Percentiles rank a stretch among this genome's conserved stretches.
phyloP scores from a whole-genome alignment of 2,888 invertebrate species.

The Villa cingulata region DNA sequence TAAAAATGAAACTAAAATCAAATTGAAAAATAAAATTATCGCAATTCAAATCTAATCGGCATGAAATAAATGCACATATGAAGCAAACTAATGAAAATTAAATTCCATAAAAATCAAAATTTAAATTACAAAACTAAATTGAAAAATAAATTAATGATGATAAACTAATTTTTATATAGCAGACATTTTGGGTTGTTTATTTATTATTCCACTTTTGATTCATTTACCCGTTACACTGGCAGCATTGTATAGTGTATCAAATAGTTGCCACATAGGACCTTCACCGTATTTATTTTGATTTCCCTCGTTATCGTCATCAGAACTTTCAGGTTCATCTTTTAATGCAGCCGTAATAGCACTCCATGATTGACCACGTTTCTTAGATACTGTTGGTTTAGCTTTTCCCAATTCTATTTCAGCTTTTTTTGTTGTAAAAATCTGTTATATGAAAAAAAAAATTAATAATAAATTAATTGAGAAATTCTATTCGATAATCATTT shows the following conservation, averaged over 20 bases:
- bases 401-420: conserved; percentile 61
- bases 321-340: conserved; percentile 48
- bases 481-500: neutral
- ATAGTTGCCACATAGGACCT: conserved; percentile 82
- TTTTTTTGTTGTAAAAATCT: conserved; percentile 53
- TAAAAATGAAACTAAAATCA: neutral
- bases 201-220: too few species aligned
- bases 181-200: neutral
- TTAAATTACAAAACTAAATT: neutral
- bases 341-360: conserved; percentile 26
- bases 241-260: conserved; percentile 62
- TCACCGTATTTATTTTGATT: conserved; percentile 42
- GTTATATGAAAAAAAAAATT: conserved; percentile 13
- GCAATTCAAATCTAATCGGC: too few species aligned
- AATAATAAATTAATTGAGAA: neutral
- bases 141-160: too few species aligned
- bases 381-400: conserved; percentile 44
- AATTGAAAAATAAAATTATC: neutral
- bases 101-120: neutral
- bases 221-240: conserved; percentile 39
- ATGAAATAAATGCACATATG: too few species aligned
- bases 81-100: neutral
- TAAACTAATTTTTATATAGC: too few species aligned
- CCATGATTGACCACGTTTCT: conserved; percentile 50
- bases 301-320: conserved; percentile 50